Evolutionary conservation across 2,888 invertebrate genomes (phyloP).

Genomic region (Galerucella nymphaeae): DNA sequence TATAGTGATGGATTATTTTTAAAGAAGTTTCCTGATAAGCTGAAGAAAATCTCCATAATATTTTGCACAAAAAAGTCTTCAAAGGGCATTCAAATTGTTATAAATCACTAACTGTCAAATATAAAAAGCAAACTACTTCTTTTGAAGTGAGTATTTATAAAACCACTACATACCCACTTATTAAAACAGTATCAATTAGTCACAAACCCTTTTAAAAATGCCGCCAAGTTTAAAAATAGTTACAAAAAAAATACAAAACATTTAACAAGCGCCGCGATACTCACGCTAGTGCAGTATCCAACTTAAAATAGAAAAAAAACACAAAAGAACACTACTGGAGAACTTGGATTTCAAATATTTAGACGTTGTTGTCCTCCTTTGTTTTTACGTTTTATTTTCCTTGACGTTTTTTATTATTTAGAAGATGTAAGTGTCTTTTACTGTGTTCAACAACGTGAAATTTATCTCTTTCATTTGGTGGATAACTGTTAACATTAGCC

Average conservation of each 20-base stretch:
- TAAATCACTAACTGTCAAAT: not conserved
- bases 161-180: not conserved
- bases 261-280: constrained; percentile 4
- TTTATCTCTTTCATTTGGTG: constrained; percentile 20
- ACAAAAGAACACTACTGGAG: constrained; percentile 13
- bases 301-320: constrained; percentile 12
- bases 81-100: not conserved
- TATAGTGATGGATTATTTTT: too few species aligned
- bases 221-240: constrained; percentile 19
- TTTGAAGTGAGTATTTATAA: not conserved
- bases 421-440: constrained; percentile 20
- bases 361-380: constrained; percentile 19
- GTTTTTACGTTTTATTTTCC: not conserved
- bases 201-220: constrained; percentile 6
- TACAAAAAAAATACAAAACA: constrained; percentile 5
- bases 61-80: not conserved
- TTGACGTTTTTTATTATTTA: not conserved
- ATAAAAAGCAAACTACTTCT: not conserved
- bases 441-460: constrained; percentile 17
- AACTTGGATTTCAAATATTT: constrained; percentile 24
- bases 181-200: constrained; percentile 14
- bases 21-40: too few species aligned
- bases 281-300: not conserved
- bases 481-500: constrained; percentile 10
- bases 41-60: too few species aligned